Percentiles rank a stretch among this genome's conserved stretches.
Conservation (phyloP, 2,888 invertebrate genomes). For the Unio pictorum region DNA sequence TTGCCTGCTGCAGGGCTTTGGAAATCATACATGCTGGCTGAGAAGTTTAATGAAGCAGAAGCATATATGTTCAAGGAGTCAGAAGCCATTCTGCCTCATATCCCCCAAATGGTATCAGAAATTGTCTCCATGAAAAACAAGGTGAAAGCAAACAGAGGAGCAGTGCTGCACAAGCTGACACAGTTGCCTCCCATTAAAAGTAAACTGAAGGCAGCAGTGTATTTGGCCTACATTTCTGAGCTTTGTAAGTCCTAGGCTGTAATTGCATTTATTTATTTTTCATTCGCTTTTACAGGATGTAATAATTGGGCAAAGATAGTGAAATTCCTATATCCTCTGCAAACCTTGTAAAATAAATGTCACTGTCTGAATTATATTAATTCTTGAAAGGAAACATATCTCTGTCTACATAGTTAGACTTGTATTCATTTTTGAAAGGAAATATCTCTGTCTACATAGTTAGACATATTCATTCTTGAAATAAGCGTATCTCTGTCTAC, state of each 20-base stretch:
- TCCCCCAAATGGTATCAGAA: conserved; percentile 27
- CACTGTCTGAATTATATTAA: no score
- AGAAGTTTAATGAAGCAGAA: conserved; percentile 33
- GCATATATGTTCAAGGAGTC: conserved; percentile 11
- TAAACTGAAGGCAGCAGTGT: conserved; percentile 11
- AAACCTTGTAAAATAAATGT: no score
- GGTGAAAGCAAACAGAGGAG: conserved; percentile 12
- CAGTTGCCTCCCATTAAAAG: conserved; percentile 8
- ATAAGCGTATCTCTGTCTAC: no score
- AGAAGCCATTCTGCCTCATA: conserved; percentile 18
- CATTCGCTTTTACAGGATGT: no score
- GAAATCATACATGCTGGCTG: conserved; percentile 37
- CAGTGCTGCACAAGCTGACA: conserved; percentile 12
- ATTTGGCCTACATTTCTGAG: conserved; percentile 7
- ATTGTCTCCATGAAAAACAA: conserved; percentile 18
- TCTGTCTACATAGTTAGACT: no score
- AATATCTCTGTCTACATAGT: no score
- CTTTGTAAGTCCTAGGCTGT: conserved; percentile 15
- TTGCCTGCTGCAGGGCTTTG: conserved; percentile 29
- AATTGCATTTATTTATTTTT: no score
- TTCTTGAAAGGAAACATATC: no score
- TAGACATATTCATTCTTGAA: no score
- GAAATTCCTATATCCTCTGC: no score
- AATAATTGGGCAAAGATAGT: no score
- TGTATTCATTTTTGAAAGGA: no score